Evolutionary conservation across 2,888 invertebrate species (phyloP).

Genomic region (Chymomyza caudatula): DNA sequence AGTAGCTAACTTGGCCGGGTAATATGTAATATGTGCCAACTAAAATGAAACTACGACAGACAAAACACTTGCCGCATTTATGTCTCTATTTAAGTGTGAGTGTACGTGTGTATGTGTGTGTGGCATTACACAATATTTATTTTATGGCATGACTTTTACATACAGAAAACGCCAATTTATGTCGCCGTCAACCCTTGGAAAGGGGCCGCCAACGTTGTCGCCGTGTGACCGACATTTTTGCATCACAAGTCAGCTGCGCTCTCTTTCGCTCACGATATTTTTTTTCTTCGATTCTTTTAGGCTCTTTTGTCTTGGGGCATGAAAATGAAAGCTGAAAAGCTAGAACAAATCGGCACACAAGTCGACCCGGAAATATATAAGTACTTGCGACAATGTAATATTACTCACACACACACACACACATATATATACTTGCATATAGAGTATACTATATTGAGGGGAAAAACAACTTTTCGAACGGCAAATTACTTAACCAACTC

Average conservation of each 20-base stretch:
- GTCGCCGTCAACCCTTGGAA: constrained; percentile 24
- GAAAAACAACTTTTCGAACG: not conserved
- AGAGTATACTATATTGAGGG: not conserved
- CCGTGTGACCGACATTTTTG: constrained; percentile 5
- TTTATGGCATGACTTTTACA: constrained; percentile 63
- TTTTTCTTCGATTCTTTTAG: not conserved
- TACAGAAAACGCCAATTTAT: constrained; percentile 44
- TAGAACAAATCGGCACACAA: not conserved
- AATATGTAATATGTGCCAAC: not conserved
- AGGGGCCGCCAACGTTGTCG: constrained; percentile 13
- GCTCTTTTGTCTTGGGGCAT: not conserved
- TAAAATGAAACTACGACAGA: not conserved
- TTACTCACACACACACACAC: not conserved
- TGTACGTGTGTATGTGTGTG: constrained; percentile 16
- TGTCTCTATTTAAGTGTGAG: not conserved
- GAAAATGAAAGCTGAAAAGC: not conserved
- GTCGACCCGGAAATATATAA: constrained; percentile 2
- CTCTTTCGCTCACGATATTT: not conserved
- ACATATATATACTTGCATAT: not conserved
- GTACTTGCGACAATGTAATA: not conserved
- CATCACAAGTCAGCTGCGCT: not conserved
- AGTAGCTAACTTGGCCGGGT: not conserved
- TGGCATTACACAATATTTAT: constrained; percentile 56
- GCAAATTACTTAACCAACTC: not conserved
- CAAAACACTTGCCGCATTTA: not conserved